A percentile compares a stretch with the other conserved stretches of the same genome.
phyloP scores from a whole-genome alignment of 2,888 invertebrate genomes.

The Hirtodrosophila confusa region DNA sequence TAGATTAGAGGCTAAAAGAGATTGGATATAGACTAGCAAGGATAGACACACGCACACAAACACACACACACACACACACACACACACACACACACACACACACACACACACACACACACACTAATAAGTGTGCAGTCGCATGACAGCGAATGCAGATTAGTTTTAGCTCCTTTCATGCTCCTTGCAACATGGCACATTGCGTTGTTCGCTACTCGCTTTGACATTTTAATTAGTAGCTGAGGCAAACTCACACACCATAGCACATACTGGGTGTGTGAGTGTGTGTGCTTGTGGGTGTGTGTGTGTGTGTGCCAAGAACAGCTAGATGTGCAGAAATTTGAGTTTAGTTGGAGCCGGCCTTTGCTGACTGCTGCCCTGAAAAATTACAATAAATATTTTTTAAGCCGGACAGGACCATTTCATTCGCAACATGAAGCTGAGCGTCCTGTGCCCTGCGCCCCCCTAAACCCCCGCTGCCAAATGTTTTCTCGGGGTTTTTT shows the following conservation, averaged over 20 bases:
- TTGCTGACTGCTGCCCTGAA: slow-evolving; percentile 9
- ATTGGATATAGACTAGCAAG: slow-evolving; percentile 16
- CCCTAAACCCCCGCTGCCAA: background rate
- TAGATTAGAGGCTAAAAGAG: slow-evolving; percentile 17
- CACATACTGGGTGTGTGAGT: background rate
- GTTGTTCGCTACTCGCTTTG: slow-evolving; percentile 42
- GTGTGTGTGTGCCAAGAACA: background rate
- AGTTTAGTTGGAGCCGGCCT: slow-evolving; percentile 14
- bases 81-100: background rate
- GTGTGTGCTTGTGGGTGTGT: background rate
- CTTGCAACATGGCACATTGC: slow-evolving; percentile 35
- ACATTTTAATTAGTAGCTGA: slow-evolving; percentile 59
- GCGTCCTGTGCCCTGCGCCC: background rate
- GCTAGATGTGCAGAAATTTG: slow-evolving; percentile 30
- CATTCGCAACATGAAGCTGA: background rate
- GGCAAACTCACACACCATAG: slow-evolving; percentile 6
- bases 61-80: slow-evolving; percentile 1
- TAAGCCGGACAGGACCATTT: slow-evolving; percentile 15
- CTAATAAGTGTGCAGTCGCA: slow-evolving; percentile 41
- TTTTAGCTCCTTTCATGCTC: slow-evolving; percentile 15
- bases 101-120: background rate
- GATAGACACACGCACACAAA: slow-evolving; percentile 4
- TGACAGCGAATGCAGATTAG: slow-evolving; percentile 52
- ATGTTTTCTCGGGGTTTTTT: slow-evolving; percentile 3
- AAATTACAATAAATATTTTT: slow-evolving; percentile 48